phyloP scores from a whole-genome alignment of 2,888 invertebrate genomes.

The Lasioglossum figueresi region DNA sequence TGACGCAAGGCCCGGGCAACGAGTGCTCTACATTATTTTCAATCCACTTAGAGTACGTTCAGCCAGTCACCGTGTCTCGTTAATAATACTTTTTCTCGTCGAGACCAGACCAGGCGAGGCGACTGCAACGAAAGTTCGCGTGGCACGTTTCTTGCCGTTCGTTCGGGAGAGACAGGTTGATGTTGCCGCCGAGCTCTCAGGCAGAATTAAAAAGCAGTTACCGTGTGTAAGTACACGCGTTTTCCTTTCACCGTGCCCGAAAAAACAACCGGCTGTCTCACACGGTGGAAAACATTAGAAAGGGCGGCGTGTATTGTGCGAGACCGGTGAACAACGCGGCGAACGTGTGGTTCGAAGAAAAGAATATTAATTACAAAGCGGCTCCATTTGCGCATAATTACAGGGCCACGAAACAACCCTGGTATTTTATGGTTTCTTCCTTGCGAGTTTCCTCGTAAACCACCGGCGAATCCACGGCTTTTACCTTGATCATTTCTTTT shows the following conservation, averaged over 20 bases:
- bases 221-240: constrained; percentile 16
- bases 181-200: constrained; percentile 11
- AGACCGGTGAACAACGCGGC: background rate
- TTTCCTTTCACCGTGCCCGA: constrained; percentile 41
- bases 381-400: constrained; percentile 34
- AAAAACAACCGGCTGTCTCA: constrained; percentile 17
- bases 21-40: constrained; percentile 15
- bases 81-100: constrained; percentile 6
- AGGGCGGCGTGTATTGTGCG: constrained; percentile 1
- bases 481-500: background rate
- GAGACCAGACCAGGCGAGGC: background rate
- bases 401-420: background rate
- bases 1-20: background rate
- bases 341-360: background rate
- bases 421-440: constrained; percentile 4
- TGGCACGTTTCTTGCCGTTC: constrained; percentile 33
- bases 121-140: constrained; percentile 15
- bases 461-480: background rate
- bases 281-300: background rate
- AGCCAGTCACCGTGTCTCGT: constrained; percentile 15
- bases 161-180: constrained; percentile 18
- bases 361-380: constrained; percentile 40
- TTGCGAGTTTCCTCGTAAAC: background rate
- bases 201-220: constrained; percentile 28
- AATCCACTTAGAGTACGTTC: constrained; percentile 9